Conservation (phyloP, 2,888 invertebrate genomes). For the Calephelis perditalis region DNA sequence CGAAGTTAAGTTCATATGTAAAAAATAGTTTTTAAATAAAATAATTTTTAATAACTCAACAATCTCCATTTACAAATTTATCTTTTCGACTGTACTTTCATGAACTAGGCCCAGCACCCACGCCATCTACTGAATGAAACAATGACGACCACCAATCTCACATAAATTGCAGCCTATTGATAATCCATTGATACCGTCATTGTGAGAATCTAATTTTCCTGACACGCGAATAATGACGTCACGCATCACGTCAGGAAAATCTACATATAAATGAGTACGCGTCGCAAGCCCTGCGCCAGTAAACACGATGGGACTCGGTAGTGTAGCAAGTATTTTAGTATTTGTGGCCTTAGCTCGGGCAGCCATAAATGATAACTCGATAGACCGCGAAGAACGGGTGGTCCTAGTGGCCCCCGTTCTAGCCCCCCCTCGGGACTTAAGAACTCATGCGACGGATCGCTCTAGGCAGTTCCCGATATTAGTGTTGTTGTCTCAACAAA, state of each 20-base stretch:
- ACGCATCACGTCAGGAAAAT: conserved; percentile 45
- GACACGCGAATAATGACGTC: conserved; percentile 43
- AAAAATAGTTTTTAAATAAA: too few species aligned
- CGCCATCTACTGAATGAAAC: conserved; percentile 4
- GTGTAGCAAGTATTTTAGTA: conserved; percentile 53
- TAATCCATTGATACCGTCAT: conserved; percentile 43
- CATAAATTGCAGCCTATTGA: conserved; percentile 19
- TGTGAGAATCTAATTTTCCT: conserved; percentile 40
- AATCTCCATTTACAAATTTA: too few species aligned
- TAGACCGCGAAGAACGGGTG: conserved; percentile 54
- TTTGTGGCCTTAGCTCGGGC: conserved; percentile 45
- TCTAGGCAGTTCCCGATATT: conserved; percentile 66
- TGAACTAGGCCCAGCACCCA: neutral
- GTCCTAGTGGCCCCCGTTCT: conserved; percentile 63
- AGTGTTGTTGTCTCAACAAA: conserved; percentile 44
- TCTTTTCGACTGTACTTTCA: neutral
- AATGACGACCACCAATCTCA: conserved; percentile 18
- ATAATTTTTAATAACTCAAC: too few species aligned
- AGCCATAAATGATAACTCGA: conserved; percentile 52
- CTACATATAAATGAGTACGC: conserved; percentile 66
- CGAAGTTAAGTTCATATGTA: too few species aligned
- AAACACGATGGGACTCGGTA: conserved; percentile 59
- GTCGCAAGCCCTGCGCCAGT: conserved; percentile 59
- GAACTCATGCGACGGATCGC: conserved; percentile 51
- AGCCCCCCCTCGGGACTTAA: conserved; percentile 61